phyloP scores from a whole-genome alignment of 2,888 invertebrate genomes.

The Dromius quadrimaculatus region DNA sequence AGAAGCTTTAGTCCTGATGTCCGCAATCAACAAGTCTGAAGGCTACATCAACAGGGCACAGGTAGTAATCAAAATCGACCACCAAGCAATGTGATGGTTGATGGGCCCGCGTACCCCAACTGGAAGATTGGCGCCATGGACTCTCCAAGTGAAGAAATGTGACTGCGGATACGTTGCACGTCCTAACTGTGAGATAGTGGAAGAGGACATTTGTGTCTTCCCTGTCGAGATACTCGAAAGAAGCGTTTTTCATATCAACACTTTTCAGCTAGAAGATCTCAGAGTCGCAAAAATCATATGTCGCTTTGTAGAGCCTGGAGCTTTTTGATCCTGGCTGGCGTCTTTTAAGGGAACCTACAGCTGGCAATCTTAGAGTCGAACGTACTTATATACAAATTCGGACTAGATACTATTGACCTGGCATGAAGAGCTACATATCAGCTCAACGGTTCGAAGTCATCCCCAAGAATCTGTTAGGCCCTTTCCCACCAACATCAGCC shows the following conservation, averaged over 20 bases:
- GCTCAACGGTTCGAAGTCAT: too few relatives aligned
- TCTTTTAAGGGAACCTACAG: too few relatives aligned
- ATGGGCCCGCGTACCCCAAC: conserved; percentile 60
- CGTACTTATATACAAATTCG: too few relatives aligned
- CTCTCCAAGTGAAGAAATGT: conserved; percentile 61
- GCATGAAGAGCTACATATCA: too few relatives aligned
- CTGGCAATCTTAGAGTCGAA: too few relatives aligned
- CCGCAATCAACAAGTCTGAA: conserved; percentile 61
- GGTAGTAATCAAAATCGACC: conserved; percentile 63
- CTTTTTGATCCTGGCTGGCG: too few relatives aligned
- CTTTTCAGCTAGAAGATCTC: conserved; percentile 52
- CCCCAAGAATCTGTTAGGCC: too few relatives aligned
- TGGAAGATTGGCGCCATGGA: conserved; percentile 64
- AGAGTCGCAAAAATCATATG: conserved; percentile 47
- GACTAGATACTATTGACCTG: too few relatives aligned
- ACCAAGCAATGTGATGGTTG: conserved; percentile 65
- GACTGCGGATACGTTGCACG: conserved; percentile 61
- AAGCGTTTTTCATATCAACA: not conserved
- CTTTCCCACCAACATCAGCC: too few relatives aligned
- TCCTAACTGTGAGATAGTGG: conserved; percentile 36
- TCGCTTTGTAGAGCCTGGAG: conserved; percentile 34
- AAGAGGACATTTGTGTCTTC: too few relatives aligned
- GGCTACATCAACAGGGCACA: conserved; percentile 61
- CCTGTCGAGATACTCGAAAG: not conserved
- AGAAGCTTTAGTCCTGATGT: conserved; percentile 54